Evolutionary conservation across 1,140 invertebrate species (phyloP).

Genomic region (Heliconius hewitsoni): DNA sequence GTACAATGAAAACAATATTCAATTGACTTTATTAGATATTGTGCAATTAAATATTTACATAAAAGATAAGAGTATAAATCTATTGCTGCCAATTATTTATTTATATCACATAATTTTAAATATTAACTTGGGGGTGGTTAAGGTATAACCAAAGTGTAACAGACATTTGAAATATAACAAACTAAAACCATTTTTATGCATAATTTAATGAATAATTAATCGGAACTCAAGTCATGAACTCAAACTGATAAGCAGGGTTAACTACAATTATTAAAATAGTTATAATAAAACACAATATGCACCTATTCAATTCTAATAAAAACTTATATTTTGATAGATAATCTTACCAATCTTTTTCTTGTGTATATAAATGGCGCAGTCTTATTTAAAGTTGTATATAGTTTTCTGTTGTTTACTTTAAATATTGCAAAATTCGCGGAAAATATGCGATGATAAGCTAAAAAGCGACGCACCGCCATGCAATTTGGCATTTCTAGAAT

Average conservation of each 20-base stretch:
- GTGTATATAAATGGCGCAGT: slow-evolving; percentile 20
- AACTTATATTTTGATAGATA: slow-evolving; percentile 27
- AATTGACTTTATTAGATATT: neutral
- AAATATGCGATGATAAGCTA: slow-evolving; percentile 75
- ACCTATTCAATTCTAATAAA: neutral
- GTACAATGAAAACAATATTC: neutral
- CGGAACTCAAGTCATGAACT: neutral
- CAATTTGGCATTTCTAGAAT: slow-evolving; percentile 63
- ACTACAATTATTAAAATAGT: slow-evolving; percentile 2
- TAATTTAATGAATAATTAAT: neutral
- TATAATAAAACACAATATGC: slow-evolving; percentile 15
- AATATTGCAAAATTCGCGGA: slow-evolving; percentile 59
- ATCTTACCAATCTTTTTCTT: slow-evolving; percentile 55
- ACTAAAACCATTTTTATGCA: neutral
- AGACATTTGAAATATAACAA: neutral
- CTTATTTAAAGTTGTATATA: slow-evolving; percentile 18
- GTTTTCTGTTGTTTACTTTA: slow-evolving; percentile 41
- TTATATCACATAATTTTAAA: neutral
- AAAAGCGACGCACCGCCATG: slow-evolving; percentile 72
- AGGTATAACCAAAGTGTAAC: neutral
- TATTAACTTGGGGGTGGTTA: neutral
- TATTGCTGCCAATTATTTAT: neutral
- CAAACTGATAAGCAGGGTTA: slow-evolving; percentile 22
- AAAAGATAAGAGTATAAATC: neutral
- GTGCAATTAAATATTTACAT: neutral